These are phyloP conservation scores for Haliclona indistincta DNA, from an alignment of 37 sponge, comb jelly and placozoan species.

Conservation along the genomic window DNA sequence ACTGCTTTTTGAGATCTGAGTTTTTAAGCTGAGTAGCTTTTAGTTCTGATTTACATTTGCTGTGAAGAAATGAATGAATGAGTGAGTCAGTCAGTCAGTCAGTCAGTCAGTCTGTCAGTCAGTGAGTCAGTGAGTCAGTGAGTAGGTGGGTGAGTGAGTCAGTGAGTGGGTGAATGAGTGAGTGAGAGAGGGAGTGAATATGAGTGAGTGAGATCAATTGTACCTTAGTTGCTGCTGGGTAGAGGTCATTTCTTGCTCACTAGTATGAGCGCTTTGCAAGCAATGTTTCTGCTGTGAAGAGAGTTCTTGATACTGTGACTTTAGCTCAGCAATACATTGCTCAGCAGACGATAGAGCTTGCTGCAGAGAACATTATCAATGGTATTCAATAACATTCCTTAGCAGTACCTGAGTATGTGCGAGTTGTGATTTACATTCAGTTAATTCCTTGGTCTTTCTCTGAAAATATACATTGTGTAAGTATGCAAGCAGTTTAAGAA, in stretches of 20 bases:
- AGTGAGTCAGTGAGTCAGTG: too few relatives aligned
- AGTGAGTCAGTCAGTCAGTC: background rate
- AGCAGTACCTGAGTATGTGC: background rate
- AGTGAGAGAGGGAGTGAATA: too few relatives aligned
- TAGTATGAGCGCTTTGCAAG: conserved; percentile 28
- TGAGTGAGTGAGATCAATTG: too few relatives aligned
- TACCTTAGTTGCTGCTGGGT: conserved; percentile 29
- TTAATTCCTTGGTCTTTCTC: conserved; percentile 17
- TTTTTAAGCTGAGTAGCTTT: conserved; percentile 49
- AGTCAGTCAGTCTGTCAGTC: background rate
- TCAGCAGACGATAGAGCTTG: conserved; percentile 6
- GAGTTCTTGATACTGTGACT: conserved; percentile 33
- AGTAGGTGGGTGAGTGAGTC: too few relatives aligned
- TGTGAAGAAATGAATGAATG: conserved; percentile 1
- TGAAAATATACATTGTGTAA: background rate
- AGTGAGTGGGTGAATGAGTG: too few relatives aligned
- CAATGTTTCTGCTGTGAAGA: conserved; percentile 24
- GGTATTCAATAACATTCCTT: background rate
- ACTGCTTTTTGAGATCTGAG: conserved; percentile 41
- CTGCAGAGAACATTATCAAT: background rate
- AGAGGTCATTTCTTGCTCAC: conserved; percentile 40
- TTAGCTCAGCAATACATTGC: conserved; percentile 22
- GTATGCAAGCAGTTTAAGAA: background rate
- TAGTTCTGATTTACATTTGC: conserved; percentile 30
- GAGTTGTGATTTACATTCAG: conserved; percentile 30